Conservation (phyloP, 2,888 invertebrate species). For the Acleris emargana region DNA sequence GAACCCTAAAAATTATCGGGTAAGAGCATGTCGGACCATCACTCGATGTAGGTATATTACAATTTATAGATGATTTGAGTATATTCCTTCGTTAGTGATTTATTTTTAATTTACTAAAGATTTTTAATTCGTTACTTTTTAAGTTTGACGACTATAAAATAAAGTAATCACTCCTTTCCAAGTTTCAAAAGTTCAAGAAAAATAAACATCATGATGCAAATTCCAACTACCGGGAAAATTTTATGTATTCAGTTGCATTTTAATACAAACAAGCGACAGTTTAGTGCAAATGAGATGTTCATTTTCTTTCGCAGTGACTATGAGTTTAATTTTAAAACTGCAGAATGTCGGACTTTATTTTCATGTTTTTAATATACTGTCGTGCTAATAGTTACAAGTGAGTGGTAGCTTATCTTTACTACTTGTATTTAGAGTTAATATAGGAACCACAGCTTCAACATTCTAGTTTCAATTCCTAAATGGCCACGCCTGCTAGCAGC, state of each 20-base stretch:
- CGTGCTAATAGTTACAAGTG: too few relatives aligned
- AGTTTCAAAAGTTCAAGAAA: slow-evolving; percentile 6
- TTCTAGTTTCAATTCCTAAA: slow-evolving; percentile 35
- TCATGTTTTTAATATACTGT: not conserved
- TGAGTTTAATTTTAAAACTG: slow-evolving; percentile 62
- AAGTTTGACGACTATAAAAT: too few relatives aligned
- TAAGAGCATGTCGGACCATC: too few relatives aligned
- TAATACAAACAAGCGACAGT: slow-evolving; percentile 57
- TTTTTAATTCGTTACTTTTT: too few relatives aligned
- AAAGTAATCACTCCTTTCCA: not conserved
- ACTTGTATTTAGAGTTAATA: not conserved
- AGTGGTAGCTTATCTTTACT: too few relatives aligned
- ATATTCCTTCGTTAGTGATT: too few relatives aligned
- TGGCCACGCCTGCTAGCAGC: slow-evolving; percentile 40
- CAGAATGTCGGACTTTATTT: not conserved
- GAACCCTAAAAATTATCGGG: too few relatives aligned
- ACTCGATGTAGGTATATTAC: too few relatives aligned
- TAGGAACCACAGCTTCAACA: slow-evolving; percentile 50
- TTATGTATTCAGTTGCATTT: slow-evolving; percentile 43
- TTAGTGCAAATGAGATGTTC: slow-evolving; percentile 65
- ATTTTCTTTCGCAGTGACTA: slow-evolving; percentile 73
- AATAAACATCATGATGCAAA: slow-evolving; percentile 19
- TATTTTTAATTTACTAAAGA: too few relatives aligned
- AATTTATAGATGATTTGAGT: too few relatives aligned
- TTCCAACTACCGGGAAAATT: slow-evolving; percentile 14